Conservation (phyloP, 2,797 vertebrate genomes). For the Macropodus opercularis region DNA sequence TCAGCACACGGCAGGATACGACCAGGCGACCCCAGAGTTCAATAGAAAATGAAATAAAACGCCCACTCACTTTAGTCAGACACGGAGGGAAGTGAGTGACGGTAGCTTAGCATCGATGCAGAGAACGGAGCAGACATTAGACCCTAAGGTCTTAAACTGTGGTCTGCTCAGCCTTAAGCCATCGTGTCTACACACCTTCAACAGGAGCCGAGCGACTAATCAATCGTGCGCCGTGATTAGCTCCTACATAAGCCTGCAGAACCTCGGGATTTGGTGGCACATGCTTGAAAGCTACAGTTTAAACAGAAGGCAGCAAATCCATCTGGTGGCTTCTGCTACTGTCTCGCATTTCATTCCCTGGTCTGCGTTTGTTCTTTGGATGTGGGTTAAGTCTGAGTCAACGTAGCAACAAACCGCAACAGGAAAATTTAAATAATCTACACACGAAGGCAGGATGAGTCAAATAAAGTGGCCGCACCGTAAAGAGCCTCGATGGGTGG, state of each 20-base stretch:
- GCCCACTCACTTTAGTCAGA: conserved; percentile 30
- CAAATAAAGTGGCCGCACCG: conserved; percentile 24
- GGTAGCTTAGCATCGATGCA: too few species aligned
- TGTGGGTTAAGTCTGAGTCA: conserved; percentile 6
- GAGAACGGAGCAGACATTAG: too few species aligned
- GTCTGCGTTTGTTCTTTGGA: conserved; percentile 3
- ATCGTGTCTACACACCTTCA: conserved; percentile 17
- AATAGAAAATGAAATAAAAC: not conserved
- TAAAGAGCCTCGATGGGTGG: conserved; percentile 43
- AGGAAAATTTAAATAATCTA: conserved; percentile 12
- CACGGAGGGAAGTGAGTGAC: not conserved
- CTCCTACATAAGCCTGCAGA: conserved; percentile 26
- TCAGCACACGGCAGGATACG: conserved; percentile 12
- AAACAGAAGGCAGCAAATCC: conserved; percentile 31
- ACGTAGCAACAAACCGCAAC: not conserved
- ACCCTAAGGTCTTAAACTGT: too few species aligned
- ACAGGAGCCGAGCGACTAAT: conserved; percentile 25
- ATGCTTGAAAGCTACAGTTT: conserved; percentile 31
- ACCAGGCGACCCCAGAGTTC: not conserved
- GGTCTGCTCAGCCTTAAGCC: conserved; percentile 6
- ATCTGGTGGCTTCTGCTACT: conserved; percentile 23
- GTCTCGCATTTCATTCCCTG: not conserved
- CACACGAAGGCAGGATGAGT: conserved; percentile 16
- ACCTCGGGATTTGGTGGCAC: conserved; percentile 35
- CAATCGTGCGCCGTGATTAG: conserved; percentile 15